These are phyloP conservation scores for Aphelocoma californica DNA, from an alignment of 2,797 vertebrate genomes.

Conservation along the genomic window DNA sequence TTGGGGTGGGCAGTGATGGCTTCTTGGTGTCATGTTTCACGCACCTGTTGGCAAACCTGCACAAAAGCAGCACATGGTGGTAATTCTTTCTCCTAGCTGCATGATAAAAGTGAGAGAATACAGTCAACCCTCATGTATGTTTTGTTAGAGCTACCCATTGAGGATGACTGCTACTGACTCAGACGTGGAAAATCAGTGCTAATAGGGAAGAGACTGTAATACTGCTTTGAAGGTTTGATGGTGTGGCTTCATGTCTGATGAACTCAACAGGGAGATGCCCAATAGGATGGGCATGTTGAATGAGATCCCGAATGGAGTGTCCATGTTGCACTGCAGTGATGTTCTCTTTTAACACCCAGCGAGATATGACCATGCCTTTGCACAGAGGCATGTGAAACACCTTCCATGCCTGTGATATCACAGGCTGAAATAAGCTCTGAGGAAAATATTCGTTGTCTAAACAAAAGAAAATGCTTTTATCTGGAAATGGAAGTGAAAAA, in stretches of 20 bases:
- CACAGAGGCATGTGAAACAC: background rate
- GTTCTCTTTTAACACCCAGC: background rate
- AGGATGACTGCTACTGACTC: background rate
- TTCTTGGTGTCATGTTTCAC: background rate
- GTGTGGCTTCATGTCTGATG: background rate
- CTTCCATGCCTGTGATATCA: background rate
- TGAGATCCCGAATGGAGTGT: background rate
- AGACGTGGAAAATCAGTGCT: background rate
- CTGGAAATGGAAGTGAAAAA: background rate
- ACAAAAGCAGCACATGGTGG: background rate
- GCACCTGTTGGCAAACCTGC: background rate
- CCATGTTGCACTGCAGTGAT: background rate
- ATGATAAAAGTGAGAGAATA: background rate
- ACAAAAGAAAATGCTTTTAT: background rate
- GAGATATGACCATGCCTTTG: background rate
- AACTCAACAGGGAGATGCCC: background rate
- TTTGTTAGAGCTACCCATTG: background rate
- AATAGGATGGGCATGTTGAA: background rate
- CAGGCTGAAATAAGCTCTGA: background rate
- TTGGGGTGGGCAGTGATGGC: background rate
- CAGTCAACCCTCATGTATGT: background rate
- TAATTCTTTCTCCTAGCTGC: background rate
- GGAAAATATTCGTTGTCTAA: background rate
- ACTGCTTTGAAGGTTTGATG: background rate
- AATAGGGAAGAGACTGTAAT: background rate